Conservation (phyloP, 2,797 vertebrate species). For the Neosilurus mollespiculum region DNA sequence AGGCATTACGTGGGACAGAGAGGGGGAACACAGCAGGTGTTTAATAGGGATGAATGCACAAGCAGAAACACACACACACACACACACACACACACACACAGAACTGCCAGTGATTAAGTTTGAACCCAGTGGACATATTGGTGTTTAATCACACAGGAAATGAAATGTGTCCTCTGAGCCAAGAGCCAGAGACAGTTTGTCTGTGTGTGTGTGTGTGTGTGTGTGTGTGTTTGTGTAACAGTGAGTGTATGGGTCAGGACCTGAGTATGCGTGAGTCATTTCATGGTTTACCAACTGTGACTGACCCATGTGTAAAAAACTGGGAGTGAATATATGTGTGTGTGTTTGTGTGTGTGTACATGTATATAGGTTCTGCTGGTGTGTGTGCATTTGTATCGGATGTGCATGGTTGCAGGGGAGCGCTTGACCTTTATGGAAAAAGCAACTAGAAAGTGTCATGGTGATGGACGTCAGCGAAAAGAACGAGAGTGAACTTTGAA, state of each 20-base stretch:
- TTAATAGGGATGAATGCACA: conserved; percentile 46
- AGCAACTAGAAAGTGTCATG: background rate
- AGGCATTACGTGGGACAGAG: background rate
- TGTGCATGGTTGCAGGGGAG: conserved; percentile 6
- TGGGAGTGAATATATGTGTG: background rate
- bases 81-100: conserved; percentile 28
- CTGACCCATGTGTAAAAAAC: conserved; percentile 15
- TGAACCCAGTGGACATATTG: conserved; percentile 42
- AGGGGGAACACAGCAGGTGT: conserved; percentile 25
- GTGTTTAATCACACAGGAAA: conserved; percentile 47
- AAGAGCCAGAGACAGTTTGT: conserved; percentile 4
- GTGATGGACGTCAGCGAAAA: background rate
- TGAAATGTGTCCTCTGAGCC: conserved; percentile 38
- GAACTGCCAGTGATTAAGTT: conserved; percentile 39
- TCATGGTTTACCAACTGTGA: conserved; percentile 32
- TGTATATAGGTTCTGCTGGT: background rate
- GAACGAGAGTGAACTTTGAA: background rate
- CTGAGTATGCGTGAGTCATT: conserved; percentile 22
- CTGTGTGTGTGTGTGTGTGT: conserved; percentile 12
- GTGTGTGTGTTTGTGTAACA: conserved; percentile 30
- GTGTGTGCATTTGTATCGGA: conserved; percentile 9
- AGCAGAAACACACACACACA: conserved; percentile 20
- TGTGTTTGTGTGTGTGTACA: conserved; percentile 12
- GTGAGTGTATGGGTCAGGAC: conserved; percentile 16
- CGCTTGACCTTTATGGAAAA: background rate